Conservation (phyloP, 2,797 vertebrate species). For the Myotis myotis region DNA sequence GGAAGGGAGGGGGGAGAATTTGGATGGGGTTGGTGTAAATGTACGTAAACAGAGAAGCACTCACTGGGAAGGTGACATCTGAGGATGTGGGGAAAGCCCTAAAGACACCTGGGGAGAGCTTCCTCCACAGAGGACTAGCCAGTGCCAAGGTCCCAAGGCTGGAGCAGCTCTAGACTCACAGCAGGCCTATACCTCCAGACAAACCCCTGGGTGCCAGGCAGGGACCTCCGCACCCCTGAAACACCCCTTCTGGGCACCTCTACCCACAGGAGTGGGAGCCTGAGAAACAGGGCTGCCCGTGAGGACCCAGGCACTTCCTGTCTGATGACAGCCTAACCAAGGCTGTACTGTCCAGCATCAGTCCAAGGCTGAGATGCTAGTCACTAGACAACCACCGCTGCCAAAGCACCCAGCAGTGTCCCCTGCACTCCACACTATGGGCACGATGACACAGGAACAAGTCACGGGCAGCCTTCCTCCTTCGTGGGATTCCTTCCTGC, state of each 20-base stretch:
- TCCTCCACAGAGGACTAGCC: neutral
- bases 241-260: neutral
- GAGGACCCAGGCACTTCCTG: neutral
- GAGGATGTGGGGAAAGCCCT: neutral
- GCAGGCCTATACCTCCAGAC: neutral
- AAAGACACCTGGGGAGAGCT: neutral
- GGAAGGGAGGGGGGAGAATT: neutral
- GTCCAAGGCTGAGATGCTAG: neutral
- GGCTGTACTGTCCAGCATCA: neutral
- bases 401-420: neutral
- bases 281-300: neutral
- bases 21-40: neutral
- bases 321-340: neutral
- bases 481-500: neutral
- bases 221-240: neutral
- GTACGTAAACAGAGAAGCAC: neutral
- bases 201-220: neutral
- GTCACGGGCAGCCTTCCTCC: neutral
- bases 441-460: neutral
- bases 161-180: neutral
- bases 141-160: neutral
- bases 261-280: neutral
- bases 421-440: neutral
- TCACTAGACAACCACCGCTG: neutral
- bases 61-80: neutral